Base-by-base conservation (phyloP, 2,797 vertebrate species). In the Thamnophis elegans region DNA sequence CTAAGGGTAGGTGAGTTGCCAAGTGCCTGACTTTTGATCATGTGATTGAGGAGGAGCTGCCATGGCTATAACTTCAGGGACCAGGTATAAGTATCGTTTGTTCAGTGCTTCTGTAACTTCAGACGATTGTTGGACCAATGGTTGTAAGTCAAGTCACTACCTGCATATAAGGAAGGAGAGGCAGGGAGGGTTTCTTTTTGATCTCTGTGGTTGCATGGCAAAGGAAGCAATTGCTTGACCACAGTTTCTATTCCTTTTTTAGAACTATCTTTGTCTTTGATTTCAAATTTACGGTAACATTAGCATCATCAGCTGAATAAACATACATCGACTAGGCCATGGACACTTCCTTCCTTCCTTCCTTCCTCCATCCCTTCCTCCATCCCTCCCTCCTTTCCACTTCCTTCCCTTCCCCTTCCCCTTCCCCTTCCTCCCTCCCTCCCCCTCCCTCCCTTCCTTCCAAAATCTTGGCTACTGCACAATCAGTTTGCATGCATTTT, bases 401-500 rank as follows among this genome's bases (percentile, higher is more conserved):
- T 42, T n/a, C 88, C 14, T 88, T 55, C 32, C 60, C 3, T 54
- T n/a, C n/a, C 47, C 47, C 47, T 47, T 47, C 42, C 4, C 47
- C 47, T 6, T 4, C 42, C 53, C 28, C 12, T 51, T 51, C 47
- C 47, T 54, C 53, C 28, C 12, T 20, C 7, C 20, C 62, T 4
- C 87, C 11, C 8, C 9, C 5, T 20, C 6, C 36, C 11, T 54
- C 53, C 26, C 28, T 56, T 28, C n/a, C 42, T 10, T 65, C 42
- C 28, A 62, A 85, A 88, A 88, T 58, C 90, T 91, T 91, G 58
- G 90, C 51, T 62, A 32, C 62, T 25, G 55, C 47, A 88, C 92
- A 93, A 88, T 88, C 88, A 82, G 86, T 85, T 88, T 91, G 89
- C 86, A 93, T 85, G 68, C 62, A 36, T 78, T 92, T 92, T 73